Conservation (phyloP, 2,797 vertebrate genomes). For the Coregonus sp. region DNA sequence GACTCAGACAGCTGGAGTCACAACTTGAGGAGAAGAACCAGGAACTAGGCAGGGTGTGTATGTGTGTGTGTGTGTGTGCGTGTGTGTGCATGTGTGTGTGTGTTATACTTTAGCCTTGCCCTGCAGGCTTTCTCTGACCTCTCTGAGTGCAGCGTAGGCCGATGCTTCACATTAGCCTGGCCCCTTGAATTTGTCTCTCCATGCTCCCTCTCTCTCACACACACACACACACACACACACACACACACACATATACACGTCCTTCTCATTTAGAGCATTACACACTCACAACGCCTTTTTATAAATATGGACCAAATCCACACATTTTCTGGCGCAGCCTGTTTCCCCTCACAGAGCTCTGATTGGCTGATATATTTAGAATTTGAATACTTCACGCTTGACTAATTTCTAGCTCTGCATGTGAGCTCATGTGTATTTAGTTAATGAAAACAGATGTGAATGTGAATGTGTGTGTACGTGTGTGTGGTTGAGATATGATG, state of each 20-base stretch:
- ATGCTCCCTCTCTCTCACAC: constrained; percentile 45
- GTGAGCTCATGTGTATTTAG: constrained; percentile 66
- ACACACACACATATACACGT: constrained; percentile 11
- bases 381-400: constrained; percentile 74
- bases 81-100: constrained; percentile 15
- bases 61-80: constrained; percentile 20
- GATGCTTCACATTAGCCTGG: constrained; percentile 55
- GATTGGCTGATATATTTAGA: constrained; percentile 78
- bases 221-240: constrained; percentile 13
- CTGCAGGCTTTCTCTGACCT: constrained; percentile 63
- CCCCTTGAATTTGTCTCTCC: constrained; percentile 45
- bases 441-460: constrained; percentile 46
- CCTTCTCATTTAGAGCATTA: constrained; percentile 33
- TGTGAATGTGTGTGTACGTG: constrained; percentile 31
- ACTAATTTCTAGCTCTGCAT: constrained; percentile 63
- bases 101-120: constrained; percentile 29
- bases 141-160: constrained; percentile 32
- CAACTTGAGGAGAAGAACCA: constrained; percentile 97
- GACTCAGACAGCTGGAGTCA: constrained; percentile 89
- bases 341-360: constrained; percentile 30
- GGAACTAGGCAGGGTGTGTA: constrained; percentile 87
- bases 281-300: constrained; percentile 51
- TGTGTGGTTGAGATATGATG: neutral
- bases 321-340: constrained; percentile 39
- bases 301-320: constrained; percentile 66